Base-by-base conservation (phyloP, 2,797 vertebrate genomes). In the Peromyscus attwateri region DNA sequence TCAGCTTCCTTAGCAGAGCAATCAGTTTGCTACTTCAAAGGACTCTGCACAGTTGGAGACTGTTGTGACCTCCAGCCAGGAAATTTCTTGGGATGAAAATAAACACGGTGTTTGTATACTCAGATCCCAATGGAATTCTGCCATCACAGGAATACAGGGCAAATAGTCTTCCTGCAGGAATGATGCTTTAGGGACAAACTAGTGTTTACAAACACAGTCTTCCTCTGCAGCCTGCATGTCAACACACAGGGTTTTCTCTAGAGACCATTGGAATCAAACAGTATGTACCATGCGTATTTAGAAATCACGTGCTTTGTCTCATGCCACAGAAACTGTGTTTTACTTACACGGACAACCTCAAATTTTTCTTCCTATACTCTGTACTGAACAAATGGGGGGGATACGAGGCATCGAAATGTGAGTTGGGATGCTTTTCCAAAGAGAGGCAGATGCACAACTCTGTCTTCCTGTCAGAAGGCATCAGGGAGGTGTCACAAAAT, bases 371-470 rank as follows among this genome's bases (percentile, higher is more conserved):
- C 29, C 13, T 81, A 27, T n/a, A 91, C 68, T 40, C 31, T 25
- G 23, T n/a, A 57, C 14, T 37, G 70, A 88, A 89, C 34, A 91
- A 76, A 70, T n/a, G 3, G 2, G n/a, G 3, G 43, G 60, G 57
- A 49, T 57, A 37, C 62, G 23, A 83, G 3, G 14, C 29, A 43
- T 23, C 46, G n/a, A 95, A 46, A 90, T 21, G 52, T 71, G 37
- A 92, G 27, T 52, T 68, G 73, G 55, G 25, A 34, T 82, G 70
- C n/a, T 93, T 93, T 87, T 85, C 66, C 84, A 92, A 73, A 95
- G 27, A 96, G 31, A 10, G 83, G 85, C n/a, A 70, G 92, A 76
- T 66, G 6, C 21, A 52, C 27, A 6, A 17, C 34, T 89, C 43
- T n/a, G 43, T 77, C 91, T 96, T 57, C 88, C 4, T 81, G 8